Percentiles rank a stretch among this genome's conserved stretches.
Conservation (phyloP, 2,797 vertebrate genomes). For the Cynodonichthys magdalenae region DNA sequence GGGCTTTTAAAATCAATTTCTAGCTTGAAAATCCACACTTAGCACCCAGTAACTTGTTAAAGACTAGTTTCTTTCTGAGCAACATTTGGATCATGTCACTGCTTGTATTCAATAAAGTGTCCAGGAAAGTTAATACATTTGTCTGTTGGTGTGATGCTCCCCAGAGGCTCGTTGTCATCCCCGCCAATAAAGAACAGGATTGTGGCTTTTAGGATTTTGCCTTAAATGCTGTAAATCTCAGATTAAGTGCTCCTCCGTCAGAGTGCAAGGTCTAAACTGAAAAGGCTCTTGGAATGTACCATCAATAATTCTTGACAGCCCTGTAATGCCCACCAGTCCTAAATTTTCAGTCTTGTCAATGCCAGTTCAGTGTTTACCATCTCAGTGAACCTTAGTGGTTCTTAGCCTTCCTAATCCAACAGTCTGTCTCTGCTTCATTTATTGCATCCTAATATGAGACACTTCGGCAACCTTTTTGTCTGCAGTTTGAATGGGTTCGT, state of each 20-base stretch:
- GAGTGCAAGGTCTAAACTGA: constrained; percentile 39
- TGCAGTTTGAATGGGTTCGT: constrained; percentile 30
- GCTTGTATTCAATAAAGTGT: constrained; percentile 51
- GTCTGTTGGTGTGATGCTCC: constrained; percentile 21
- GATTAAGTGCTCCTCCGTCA: constrained; percentile 56
- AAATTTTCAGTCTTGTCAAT: constrained; percentile 45
- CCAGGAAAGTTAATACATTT: constrained; percentile 35
- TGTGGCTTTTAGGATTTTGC: constrained; percentile 59
- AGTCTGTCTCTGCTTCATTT: constrained; percentile 34
- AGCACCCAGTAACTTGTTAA: constrained; percentile 35
- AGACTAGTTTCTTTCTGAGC: constrained; percentile 45
- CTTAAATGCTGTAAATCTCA: constrained; percentile 66
- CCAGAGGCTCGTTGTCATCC: constrained; percentile 44
- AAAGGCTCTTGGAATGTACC: constrained; percentile 55
- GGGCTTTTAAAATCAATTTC: constrained; percentile 28
- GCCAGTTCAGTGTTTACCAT: constrained; percentile 47
- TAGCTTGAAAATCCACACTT: constrained; percentile 25
- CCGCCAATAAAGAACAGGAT: constrained; percentile 20
- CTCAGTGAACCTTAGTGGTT: constrained; percentile 28
- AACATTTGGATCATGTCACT: constrained; percentile 31
- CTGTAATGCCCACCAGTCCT: constrained; percentile 67
- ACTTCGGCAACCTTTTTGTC: constrained; percentile 18
- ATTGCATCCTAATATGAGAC: constrained; percentile 39
- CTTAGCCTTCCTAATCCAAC: constrained; percentile 38
- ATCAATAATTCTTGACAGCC: constrained; percentile 65